A percentile compares a stretch with the other conserved stretches of the same genome.
These are phyloP conservation scores for Xestia c-nigrum DNA, from an alignment of 2,888 invertebrate genomes.

Conservation along the genomic window DNA sequence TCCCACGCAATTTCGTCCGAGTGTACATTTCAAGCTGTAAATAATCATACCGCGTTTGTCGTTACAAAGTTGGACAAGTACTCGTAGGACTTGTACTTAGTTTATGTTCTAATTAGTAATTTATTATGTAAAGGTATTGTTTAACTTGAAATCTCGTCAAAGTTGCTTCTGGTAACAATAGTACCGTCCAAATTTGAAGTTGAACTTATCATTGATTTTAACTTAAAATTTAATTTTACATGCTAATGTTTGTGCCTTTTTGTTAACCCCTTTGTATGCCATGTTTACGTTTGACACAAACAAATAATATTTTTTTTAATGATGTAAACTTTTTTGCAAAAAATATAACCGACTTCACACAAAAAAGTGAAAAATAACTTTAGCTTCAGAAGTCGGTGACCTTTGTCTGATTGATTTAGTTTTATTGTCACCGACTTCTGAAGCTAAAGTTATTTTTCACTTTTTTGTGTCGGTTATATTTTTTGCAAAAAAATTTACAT, in stretches of 20 bases:
- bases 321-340: no score
- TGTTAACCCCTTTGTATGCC: not conserved
- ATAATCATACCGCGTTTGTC: conserved; percentile 24
- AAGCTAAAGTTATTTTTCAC: no score
- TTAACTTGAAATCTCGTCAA: not conserved
- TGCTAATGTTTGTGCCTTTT: not conserved
- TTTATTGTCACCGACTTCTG: no score
- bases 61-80: conserved; percentile 23
- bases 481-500: no score
- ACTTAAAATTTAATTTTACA: not conserved
- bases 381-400: no score
- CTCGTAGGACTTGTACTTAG: not conserved
- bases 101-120: conserved; percentile 27
- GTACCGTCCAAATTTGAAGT: not conserved
- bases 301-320: not conserved
- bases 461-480: no score
- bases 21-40: conserved; percentile 41
- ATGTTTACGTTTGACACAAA: no score
- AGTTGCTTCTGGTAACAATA: not conserved
- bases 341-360: no score
- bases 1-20: conserved; percentile 51
- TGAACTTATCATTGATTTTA: not conserved
- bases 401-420: no score
- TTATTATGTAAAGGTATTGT: conserved; percentile 6
- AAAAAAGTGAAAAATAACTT: no score